Conservation (phyloP, 2,797 vertebrate species). For the Benthosema pterotum region DNA sequence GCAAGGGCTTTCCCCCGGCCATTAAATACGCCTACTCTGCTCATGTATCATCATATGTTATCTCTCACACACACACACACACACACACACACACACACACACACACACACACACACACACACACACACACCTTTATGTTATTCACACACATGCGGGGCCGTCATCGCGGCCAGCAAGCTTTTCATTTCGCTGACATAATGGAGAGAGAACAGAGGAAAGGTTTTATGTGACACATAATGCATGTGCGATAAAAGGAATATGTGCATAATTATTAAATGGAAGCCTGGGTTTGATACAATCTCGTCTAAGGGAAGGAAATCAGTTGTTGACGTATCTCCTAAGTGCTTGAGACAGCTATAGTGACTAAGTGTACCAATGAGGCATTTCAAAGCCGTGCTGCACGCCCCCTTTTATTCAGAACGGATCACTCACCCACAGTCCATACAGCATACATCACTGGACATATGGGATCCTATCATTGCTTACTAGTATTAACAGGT, state of each 20-base stretch:
- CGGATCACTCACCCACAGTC: neutral
- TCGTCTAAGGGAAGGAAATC: conserved; percentile 16
- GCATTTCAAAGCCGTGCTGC: conserved; percentile 9
- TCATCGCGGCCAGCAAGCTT: conserved; percentile 11
- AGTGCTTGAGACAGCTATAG: neutral
- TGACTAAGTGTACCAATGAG: conserved; percentile 23
- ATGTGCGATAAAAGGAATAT: conserved; percentile 14
- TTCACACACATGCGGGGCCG: neutral
- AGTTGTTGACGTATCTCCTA: conserved; percentile 34
- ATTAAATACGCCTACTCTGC: no score
- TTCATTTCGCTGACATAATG: conserved; percentile 28
- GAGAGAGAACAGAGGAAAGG: conserved; percentile 33
- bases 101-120: no score
- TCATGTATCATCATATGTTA: no score
- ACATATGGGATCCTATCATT: neutral
- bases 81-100: no score
- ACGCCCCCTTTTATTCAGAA: conserved; percentile 13
- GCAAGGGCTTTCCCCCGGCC: no score
- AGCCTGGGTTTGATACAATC: conserved; percentile 2
- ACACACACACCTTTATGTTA: no score
- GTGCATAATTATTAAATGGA: conserved; percentile 12
- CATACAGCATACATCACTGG: neutral
- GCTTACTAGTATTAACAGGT: no score
- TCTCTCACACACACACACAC: no score
- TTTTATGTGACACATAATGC: conserved; percentile 44